These are phyloP conservation scores for Orientallactaga sibirica DNA, from an alignment of 2,797 vertebrate genomes.

Conservation along the genomic window DNA sequence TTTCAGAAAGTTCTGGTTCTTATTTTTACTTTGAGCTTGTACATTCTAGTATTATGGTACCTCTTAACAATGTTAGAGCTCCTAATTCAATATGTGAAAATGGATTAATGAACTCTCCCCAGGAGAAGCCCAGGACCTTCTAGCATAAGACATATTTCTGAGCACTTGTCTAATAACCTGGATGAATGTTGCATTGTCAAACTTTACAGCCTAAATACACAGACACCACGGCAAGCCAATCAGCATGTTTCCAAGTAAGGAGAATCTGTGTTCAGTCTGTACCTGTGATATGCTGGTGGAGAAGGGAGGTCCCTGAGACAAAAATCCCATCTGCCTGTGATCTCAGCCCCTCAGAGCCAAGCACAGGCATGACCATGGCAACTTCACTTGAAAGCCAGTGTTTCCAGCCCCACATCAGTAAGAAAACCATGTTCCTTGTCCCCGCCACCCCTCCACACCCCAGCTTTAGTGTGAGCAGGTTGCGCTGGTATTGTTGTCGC, in stretches of 20 bases:
- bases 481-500: constrained; percentile 53
- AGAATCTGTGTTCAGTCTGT: constrained; percentile 83
- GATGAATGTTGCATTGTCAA: constrained; percentile 54
- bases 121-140: neutral
- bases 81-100: neutral
- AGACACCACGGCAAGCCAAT: constrained; percentile 69
- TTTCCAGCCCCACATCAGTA: constrained; percentile 82
- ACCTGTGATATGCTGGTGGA: constrained; percentile 55
- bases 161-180: constrained; percentile 18
- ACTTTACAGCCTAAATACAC: constrained; percentile 55
- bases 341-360: constrained; percentile 87
- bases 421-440: constrained; percentile 83
- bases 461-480: constrained; percentile 72
- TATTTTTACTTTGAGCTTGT: neutral
- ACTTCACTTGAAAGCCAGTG: constrained; percentile 87
- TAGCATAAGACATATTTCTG: constrained; percentile 32
- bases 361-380: constrained; percentile 89
- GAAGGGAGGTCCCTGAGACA: constrained; percentile 65
- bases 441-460: constrained; percentile 56
- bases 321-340: constrained; percentile 90
- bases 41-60: neutral
- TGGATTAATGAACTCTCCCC: constrained; percentile 55
- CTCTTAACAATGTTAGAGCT: neutral
- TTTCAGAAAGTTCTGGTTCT: neutral
- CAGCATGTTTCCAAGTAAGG: constrained; percentile 80